These are phyloP conservation scores for Siphonodentalium dalli DNA, from an alignment of 2,888 invertebrate genomes.

Conservation along the genomic window DNA sequence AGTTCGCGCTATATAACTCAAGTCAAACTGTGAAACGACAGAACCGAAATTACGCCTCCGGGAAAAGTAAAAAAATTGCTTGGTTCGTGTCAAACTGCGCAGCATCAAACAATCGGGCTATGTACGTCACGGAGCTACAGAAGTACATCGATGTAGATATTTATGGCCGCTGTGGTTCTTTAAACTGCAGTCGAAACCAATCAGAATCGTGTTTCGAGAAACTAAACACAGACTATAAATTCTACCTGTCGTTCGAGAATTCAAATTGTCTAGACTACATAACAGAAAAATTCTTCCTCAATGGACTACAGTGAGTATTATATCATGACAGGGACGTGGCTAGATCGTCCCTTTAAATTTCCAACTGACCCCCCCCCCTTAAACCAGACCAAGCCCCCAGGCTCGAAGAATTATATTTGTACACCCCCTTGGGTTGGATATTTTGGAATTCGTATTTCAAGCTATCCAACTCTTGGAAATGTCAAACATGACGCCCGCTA, in stretches of 20 bases:
- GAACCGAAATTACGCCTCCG: conserved; percentile 69
- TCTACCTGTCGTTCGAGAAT: conserved; percentile 96
- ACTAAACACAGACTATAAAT: conserved; percentile 90
- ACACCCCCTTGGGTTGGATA: no score
- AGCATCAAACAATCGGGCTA: conserved; percentile 84
- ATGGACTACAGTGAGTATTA: conserved; percentile 82
- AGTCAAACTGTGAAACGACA: conserved; percentile 67
- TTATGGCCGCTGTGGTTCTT: conserved; percentile 54
- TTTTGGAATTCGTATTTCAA: no score
- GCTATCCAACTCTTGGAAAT: no score
- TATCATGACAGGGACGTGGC: no score
- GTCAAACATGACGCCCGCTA: no score
- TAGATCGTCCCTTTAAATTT: no score
- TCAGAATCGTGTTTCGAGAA: conserved; percentile 85
- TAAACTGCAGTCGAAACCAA: conserved; percentile 70
- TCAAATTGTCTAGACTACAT: conserved; percentile 95
- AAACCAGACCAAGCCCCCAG: no score
- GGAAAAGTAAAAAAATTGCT: conserved; percentile 90
- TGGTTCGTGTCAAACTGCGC: conserved; percentile 98
- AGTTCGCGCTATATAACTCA: conserved; percentile 89
- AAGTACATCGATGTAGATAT: conserved; percentile 76
- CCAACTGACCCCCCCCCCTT: no score
- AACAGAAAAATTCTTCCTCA: conserved; percentile 95
- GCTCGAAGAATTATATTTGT: no score
- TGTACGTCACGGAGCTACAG: conserved; percentile 82